phyloP scores from a whole-genome alignment of 2,113 vertebrate species.

The Phoxinus phoxinus region DNA sequence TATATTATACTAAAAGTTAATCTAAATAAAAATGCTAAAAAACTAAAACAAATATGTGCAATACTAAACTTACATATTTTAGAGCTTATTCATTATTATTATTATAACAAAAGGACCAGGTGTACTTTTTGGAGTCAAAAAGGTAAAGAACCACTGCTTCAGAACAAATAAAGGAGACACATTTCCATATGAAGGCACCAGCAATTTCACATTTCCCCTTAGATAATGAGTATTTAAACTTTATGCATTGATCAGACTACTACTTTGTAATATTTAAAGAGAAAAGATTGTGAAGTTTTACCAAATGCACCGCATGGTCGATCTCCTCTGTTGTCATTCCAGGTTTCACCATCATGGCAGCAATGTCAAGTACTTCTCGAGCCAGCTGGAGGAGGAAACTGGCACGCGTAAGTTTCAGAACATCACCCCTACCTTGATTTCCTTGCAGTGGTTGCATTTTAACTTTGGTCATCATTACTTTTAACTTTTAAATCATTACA shows the following conservation, averaged over 20 bases:
- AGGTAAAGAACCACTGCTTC: not conserved
- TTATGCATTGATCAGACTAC: not conserved
- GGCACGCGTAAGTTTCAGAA: not conserved
- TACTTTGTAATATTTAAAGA: not conserved
- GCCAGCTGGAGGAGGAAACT: conserved; percentile 82
- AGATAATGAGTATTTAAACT: not conserved
- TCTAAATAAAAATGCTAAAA: not conserved
- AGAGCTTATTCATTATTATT: not conserved
- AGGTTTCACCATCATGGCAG: conserved; percentile 92
- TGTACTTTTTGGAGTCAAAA: not conserved
- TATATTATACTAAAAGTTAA: not conserved
- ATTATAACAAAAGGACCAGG: not conserved
- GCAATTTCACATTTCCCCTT: not conserved
- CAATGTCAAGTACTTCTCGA: conserved; percentile 94
- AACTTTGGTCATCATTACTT: too few relatives aligned
- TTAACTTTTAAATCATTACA: too few relatives aligned
- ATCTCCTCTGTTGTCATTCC: conserved; percentile 97
- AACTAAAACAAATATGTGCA: not conserved
- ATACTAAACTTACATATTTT: not conserved
- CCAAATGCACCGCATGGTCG: conserved; percentile 96
- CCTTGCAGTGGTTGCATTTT: too few relatives aligned
- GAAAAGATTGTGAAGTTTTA: conserved; percentile 63
- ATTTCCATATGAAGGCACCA: not conserved
- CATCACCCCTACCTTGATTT: too few relatives aligned
- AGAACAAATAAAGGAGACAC: not conserved